Percentiles rank a stretch among this genome's conserved stretches.
phyloP scores from a whole-genome alignment of 2,888 invertebrate genomes.

The Eudasyphora cyanicolor region DNA sequence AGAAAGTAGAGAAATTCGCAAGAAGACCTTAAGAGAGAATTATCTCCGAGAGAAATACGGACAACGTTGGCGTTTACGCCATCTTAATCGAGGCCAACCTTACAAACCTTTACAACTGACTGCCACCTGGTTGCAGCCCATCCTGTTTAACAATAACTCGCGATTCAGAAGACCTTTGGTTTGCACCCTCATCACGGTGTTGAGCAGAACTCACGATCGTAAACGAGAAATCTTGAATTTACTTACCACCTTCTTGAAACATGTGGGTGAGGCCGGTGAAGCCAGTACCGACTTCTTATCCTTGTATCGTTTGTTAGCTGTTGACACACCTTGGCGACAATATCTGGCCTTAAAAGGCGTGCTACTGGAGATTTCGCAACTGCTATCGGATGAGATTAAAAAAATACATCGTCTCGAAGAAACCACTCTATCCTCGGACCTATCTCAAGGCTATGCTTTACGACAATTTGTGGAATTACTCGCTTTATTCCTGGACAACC shows the following conservation, averaged over 20 bases:
- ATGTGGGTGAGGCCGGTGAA: constrained; percentile 93
- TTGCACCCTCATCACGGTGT: constrained; percentile 92
- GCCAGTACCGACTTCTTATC: constrained; percentile 94
- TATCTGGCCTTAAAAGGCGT: constrained; percentile 94
- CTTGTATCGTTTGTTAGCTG: constrained; percentile 91
- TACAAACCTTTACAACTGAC: constrained; percentile 81
- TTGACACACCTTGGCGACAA: constrained; percentile 95
- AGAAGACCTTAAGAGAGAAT: constrained; percentile 72
- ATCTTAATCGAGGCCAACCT: constrained; percentile 74
- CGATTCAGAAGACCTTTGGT: constrained; percentile 93
- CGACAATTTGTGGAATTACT: constrained; percentile 94
- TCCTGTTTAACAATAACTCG: constrained; percentile 95
- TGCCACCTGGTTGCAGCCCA: constrained; percentile 91
- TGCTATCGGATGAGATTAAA: constrained; percentile 93
- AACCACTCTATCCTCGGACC: constrained; percentile 94
- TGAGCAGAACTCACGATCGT: constrained; percentile 86
- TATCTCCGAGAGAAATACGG: constrained; percentile 90
- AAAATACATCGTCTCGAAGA: constrained; percentile 94
- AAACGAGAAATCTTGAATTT: constrained; percentile 90
- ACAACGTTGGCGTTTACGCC: constrained; percentile 83
- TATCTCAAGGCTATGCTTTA: constrained; percentile 95
- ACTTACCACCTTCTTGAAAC: constrained; percentile 92
- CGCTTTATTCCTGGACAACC: constrained; percentile 92
- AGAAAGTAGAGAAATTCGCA: constrained; percentile 41
- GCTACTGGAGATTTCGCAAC: constrained; percentile 89